Base-by-base conservation (phyloP, 2,888 invertebrate genomes). In the Cantharis rustica region DNA sequence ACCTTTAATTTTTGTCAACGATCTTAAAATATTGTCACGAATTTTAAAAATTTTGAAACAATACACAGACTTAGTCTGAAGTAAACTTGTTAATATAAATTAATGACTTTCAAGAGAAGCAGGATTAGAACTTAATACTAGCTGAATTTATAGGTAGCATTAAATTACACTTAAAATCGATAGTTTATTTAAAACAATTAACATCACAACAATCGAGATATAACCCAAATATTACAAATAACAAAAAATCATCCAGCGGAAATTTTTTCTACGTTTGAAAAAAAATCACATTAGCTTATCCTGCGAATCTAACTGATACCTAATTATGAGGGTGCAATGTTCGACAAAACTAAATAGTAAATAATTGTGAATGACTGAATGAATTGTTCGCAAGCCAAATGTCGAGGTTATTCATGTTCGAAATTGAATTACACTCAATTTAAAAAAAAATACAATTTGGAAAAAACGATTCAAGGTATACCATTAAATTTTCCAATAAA, bases 1-100 rank as follows among this genome's bases (percentile, higher is more conserved):
- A 74, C 69, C 74, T 70, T 74, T 74, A 74, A 71, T 71, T 71
- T 75, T 71, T 63, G 71, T 31, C 16, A 73, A 71, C 68, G 47
- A 16, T 68, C 63, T 26, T 31, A 31, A 61, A 68, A 63, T 31
- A 31, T 69, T 63, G 69, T 73, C 69, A 63, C 62, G 27, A 68
- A n/a, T 63, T 47, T 69, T 73, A 31, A 31, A 27, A 31, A 17
- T 26, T 31, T 69, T 47, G 15, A 73, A 73, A 73, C 62, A 69
- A 73, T n/a, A n/a, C n/a, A 9, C 7, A n/a, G 7, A 2, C 1
- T 0, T n/a, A 5, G 31, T n/a, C 47, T 47, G 7, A n/a, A 13
- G n/a, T 47, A n/a, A 47, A 7, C 47, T 47, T 13, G n/a, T n/a
- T 47, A 47, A 47, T 47, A 47, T 47, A 47, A n/a, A 47, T 7